These are phyloP conservation scores for Euleptes europaea DNA, from an alignment of 2,113 vertebrate species.

Conservation along the genomic window DNA sequence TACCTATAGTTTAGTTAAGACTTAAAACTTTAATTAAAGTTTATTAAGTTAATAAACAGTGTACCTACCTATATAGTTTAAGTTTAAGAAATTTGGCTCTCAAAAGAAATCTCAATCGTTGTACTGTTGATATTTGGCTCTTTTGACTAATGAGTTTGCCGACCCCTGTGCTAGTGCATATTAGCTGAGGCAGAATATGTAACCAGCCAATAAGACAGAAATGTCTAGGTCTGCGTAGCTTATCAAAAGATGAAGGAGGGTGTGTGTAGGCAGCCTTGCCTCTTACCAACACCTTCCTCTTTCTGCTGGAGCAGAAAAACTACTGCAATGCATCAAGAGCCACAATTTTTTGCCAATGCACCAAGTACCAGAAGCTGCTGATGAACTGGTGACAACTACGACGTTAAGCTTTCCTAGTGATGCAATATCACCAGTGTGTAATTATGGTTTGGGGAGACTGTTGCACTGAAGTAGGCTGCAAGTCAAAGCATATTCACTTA, in stretches of 20 bases:
- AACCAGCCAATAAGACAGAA: not conserved
- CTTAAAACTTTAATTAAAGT: too few relatives aligned
- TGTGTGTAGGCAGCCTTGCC: not conserved
- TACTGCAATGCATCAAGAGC: conserved; percentile 13
- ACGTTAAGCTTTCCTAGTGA: not conserved
- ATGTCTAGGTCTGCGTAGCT: not conserved
- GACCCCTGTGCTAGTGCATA: not conserved
- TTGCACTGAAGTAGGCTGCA: not conserved
- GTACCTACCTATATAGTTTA: too few relatives aligned
- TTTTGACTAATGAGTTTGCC: too few relatives aligned
- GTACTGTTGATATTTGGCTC: too few relatives aligned
- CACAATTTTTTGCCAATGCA: not conserved
- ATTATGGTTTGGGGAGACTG: not conserved
- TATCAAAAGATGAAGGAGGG: not conserved
- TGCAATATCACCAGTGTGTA: not conserved
- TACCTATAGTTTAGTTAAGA: too few relatives aligned
- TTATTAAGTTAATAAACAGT: too few relatives aligned
- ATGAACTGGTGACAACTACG: not conserved
- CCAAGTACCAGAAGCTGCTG: not conserved
- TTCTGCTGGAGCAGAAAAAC: not conserved
- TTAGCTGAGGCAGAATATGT: not conserved
- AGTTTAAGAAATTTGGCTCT: too few relatives aligned
- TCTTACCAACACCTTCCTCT: not conserved
- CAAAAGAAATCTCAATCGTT: too few relatives aligned
- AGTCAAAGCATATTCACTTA: not conserved